Evolutionary conservation across 2,888 invertebrate species (phyloP).

Genomic region (Smittia aterrima): DNA sequence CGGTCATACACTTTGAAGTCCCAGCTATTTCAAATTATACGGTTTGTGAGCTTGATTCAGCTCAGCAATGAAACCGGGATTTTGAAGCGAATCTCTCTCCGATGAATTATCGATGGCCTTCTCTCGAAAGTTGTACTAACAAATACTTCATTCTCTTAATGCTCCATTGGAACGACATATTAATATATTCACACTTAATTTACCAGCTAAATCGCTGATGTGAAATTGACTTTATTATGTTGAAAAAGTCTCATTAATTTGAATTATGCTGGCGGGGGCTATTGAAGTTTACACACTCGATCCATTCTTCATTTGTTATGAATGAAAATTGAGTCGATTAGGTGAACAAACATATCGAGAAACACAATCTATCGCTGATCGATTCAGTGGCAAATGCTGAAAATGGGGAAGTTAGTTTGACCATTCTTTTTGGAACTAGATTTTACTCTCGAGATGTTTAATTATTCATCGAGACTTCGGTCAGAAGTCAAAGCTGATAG

Average conservation of each 20-base stretch:
- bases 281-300: conserved; percentile 7
- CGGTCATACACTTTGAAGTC: no score
- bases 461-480: conserved; percentile 36
- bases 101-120: no score
- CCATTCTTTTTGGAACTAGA: not conserved
- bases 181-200: no score
- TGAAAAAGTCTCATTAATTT: not conserved
- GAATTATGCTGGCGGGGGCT: conserved; percentile 6
- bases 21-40: no score
- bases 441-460: not conserved
- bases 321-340: not conserved
- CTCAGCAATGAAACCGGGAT: no score
- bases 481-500: conserved; percentile 26
- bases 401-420: not conserved
- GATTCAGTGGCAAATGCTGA: not conserved
- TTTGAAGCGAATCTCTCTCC: no score
- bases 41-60: no score
- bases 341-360: conserved; percentile 38
- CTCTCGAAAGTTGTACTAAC: no score
- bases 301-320: no score
- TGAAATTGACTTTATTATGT: not conserved
- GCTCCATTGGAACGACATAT: no score
- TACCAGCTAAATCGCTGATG: not conserved
- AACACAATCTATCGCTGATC: conserved; percentile 26
- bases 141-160: no score